A percentile compares a stretch with the other conserved stretches of the same genome.
Conservation (phyloP, 2,888 invertebrate genomes). For the Oscheius sp. region DNA sequence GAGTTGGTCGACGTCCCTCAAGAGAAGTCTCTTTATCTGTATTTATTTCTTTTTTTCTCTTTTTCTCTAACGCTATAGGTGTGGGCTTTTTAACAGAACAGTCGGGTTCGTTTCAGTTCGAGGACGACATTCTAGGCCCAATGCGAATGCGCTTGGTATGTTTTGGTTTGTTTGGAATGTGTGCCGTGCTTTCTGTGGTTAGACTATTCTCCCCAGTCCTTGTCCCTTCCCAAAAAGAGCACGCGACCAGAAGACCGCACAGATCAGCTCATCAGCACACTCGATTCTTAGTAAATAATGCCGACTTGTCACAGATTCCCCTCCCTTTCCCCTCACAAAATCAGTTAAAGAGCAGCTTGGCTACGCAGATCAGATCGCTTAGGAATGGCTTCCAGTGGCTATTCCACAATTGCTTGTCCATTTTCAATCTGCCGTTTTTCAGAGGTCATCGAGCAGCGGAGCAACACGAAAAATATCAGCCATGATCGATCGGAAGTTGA, state of each 20-base stretch:
- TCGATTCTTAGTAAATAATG: neutral
- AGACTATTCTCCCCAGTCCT: neutral
- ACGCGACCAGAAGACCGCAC: neutral
- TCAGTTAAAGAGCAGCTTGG: constrained; percentile 6
- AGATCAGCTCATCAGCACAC: neutral
- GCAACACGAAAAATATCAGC: constrained; percentile 72
- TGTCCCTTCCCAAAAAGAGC: neutral
- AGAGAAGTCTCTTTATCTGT: too few relatives aligned
- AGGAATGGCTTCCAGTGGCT: neutral
- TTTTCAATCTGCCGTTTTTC: constrained; percentile 26
- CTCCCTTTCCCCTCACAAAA: neutral
- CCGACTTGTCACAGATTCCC: too few relatives aligned
- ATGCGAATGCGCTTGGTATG: constrained; percentile 68
- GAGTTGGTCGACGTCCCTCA: constrained; percentile 7
- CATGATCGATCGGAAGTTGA: constrained; percentile 72
- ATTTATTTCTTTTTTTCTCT: constrained; percentile 2
- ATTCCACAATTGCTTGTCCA: neutral
- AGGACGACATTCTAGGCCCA: constrained; percentile 62
- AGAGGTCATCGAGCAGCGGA: constrained; percentile 71
- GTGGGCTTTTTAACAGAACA: neutral
- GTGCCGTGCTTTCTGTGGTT: constrained; percentile 27
- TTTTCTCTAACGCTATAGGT: constrained; percentile 21
- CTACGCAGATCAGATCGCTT: constrained; percentile 4
- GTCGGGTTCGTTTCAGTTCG: constrained; percentile 55
- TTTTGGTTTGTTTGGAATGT: constrained; percentile 37